Evolutionary conservation across 2,888 invertebrate genomes (phyloP), one percentile per base, ranked within the genome.

Genomic region (Drosophila phalerata): DNA sequence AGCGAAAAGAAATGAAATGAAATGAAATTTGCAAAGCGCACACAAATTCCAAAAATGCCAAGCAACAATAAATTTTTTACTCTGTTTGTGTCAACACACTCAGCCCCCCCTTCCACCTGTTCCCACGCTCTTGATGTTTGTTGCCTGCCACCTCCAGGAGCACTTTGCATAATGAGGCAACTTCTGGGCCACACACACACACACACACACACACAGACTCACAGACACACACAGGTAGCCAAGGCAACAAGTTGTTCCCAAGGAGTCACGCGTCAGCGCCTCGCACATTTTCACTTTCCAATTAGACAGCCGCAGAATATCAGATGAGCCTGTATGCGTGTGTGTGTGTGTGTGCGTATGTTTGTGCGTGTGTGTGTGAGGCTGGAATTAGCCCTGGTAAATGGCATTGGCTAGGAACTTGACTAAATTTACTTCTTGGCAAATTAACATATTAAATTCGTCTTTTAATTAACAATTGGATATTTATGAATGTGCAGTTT

Each of bases 91-190:
- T 73, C 75, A 76, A 78, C 74, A 42, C 51, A 55, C 53, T 40
- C 66, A 22, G 43, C 25, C 34, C 19, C 40, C 34, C n/a, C 34
- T 13, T 34, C 11, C 34, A 0, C 32, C 32, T 10, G 11, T 8
- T 4, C 42, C 19, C 19, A 42, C 4, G 17, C 10, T 40, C 10
- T 40, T 9, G 17, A 9, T 40, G 17, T 17, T n/a, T n/a, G n/a
- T n/a, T 17, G 42, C 19, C 17, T 19, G 42, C 19, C 42, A 4
- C 42, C 42, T 19, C 11, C 42, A 22, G 42, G 34, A 77, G 81
- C 89, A 85, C 84, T 85, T 86, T 85, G 72, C 78, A 85, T 85
- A 88, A 85, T 85, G 89, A 88, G 84, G 65, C 79, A 77, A 79
- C 64, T 76, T 62, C 40, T 69, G 66, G 43, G 69, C 47, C 60